These are phyloP conservation scores for Noctua fimbriata DNA, from an alignment of 2,888 invertebrate species.

Conservation along the genomic window DNA sequence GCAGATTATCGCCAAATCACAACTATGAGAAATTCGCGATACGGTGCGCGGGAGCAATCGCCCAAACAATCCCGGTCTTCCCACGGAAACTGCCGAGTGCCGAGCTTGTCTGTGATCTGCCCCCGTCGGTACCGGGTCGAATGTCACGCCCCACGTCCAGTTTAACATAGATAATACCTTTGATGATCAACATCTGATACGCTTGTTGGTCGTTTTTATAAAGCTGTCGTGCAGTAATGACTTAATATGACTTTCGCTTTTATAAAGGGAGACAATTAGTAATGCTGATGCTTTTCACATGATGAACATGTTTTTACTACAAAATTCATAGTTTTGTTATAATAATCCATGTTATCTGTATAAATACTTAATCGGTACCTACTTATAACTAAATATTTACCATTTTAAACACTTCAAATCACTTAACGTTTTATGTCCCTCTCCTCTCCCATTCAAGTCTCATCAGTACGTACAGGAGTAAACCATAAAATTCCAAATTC, in stretches of 20 bases:
- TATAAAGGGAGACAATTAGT: not conserved
- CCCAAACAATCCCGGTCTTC: slow-evolving; percentile 72
- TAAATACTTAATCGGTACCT: not conserved
- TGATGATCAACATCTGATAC: slow-evolving; percentile 54
- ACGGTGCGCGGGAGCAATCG: slow-evolving; percentile 80
- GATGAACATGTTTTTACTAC: not conserved
- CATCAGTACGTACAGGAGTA: not conserved
- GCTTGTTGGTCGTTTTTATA: slow-evolving; percentile 40
- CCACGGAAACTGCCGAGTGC: slow-evolving; percentile 75
- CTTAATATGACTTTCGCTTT: slow-evolving; percentile 5
- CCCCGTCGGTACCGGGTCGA: slow-evolving; percentile 78
- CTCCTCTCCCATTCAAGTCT: not conserved
- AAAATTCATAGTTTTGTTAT: not conserved
- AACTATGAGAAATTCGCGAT: slow-evolving; percentile 78
- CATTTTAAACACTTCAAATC: not conserved
- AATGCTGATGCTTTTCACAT: not conserved
- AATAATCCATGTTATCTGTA: not conserved
- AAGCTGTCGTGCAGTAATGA: slow-evolving; percentile 8
- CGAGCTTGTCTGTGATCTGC: slow-evolving; percentile 71
- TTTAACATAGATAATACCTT: slow-evolving; percentile 58
- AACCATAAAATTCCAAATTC: not conserved
- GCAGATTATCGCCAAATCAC: slow-evolving; percentile 69
- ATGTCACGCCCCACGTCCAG: slow-evolving; percentile 74
- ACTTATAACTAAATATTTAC: not conserved
- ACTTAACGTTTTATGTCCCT: not conserved